Conservation (phyloP, 2,797 vertebrate genomes). For the Coccyzus lansbergi region DNA sequence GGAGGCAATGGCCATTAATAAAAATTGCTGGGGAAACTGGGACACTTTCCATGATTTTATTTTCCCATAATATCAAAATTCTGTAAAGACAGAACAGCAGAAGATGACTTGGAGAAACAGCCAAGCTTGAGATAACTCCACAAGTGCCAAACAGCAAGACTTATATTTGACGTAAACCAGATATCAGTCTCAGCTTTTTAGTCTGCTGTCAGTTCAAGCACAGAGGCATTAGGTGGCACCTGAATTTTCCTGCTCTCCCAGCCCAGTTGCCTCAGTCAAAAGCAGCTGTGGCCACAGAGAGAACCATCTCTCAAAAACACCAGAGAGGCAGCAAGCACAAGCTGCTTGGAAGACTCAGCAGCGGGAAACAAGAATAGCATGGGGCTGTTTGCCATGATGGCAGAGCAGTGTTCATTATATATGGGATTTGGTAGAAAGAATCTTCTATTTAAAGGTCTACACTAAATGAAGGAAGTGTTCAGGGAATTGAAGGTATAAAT, state of each 20-base stretch:
- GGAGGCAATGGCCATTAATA: not conserved
- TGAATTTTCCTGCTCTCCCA: not conserved
- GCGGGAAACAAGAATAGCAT: not conserved
- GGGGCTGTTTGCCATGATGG: rapidly evolving
- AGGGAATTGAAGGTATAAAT: not conserved
- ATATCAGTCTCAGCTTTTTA: not conserved
- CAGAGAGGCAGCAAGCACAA: not conserved
- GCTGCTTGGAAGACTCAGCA: not conserved
- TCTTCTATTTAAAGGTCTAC: not conserved
- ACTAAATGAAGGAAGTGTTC: not conserved
- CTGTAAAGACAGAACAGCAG: not conserved
- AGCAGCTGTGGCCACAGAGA: not conserved
- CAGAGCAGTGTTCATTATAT: rapidly evolving
- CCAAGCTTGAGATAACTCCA: not conserved
- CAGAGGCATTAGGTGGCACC: not conserved
- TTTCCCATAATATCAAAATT: not conserved
- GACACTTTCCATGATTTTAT: not conserved
- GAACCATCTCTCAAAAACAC: not conserved
- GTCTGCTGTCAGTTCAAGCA: not conserved
- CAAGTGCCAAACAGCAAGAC: not conserved
- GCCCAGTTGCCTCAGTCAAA: rapidly evolving
- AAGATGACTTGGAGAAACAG: not conserved
- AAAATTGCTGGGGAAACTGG: not conserved
- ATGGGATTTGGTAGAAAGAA: not conserved
- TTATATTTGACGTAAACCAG: not conserved